Percentiles rank a stretch among this genome's conserved stretches.
Conservation (phyloP, 2,888 invertebrate genomes). For the Tipula helvola region DNA sequence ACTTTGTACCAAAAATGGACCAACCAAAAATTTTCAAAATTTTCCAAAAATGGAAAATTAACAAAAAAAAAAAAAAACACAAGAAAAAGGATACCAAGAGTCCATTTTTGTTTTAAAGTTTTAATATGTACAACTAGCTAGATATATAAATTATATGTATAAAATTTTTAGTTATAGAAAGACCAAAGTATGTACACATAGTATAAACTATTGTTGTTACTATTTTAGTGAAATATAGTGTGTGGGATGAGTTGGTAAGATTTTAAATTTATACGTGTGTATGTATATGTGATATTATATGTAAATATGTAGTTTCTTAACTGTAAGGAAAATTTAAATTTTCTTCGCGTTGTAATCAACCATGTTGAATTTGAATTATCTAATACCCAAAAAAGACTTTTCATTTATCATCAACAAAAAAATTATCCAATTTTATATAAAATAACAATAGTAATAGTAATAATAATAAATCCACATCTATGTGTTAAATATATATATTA, state of each 20-base stretch:
- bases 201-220: neutral
- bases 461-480: neutral
- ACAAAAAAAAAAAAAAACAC: neutral
- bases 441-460: neutral
- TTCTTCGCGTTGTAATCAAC: slow-evolving; percentile 7
- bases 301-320: neutral
- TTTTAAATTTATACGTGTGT: neutral
- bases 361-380: slow-evolving; percentile 8
- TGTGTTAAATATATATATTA: neutral
- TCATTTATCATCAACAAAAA: neutral
- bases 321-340: neutral
- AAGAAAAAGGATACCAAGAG: slow-evolving; percentile 7
- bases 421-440: neutral
- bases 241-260: neutral
- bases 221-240: neutral
- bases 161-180: neutral
- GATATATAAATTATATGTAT: neutral
- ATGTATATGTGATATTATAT: neutral
- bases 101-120: slow-evolving; percentile 7
- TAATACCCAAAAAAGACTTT: neutral
- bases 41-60: neutral
- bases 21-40: slow-evolving; percentile 6
- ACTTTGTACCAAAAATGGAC: slow-evolving; percentile 4
- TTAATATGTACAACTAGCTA: neutral
- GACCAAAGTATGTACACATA: neutral